phyloP scores from a whole-genome alignment of 2,797 vertebrate species.

The Amazona finschi region DNA sequence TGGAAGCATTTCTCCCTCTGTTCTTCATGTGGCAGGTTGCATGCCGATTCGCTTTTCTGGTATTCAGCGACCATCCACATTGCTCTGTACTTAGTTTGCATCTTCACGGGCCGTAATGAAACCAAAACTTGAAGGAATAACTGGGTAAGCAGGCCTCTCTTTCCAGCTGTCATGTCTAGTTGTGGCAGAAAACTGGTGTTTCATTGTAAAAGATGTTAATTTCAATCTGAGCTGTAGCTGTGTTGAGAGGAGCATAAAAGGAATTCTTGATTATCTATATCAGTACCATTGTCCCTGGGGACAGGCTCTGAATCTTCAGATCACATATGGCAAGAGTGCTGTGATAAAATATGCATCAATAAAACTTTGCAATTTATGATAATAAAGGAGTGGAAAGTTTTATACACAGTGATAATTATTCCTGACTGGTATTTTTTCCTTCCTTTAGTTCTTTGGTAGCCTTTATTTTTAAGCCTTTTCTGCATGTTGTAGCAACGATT shows the following conservation, averaged over 20 bases:
- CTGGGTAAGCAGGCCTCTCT: constrained; percentile 67
- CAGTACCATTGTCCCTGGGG: constrained; percentile 66
- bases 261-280: constrained; percentile 79
- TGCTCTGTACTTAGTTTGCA: constrained; percentile 51
- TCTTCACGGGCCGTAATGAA: constrained; percentile 54
- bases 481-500: not conserved
- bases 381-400: constrained; percentile 71
- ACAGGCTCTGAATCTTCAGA: constrained; percentile 72
- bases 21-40: constrained; percentile 34
- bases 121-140: constrained; percentile 52
- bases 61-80: not conserved
- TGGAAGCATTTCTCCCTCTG: not conserved
- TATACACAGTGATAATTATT: constrained; percentile 61
- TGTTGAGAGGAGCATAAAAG: constrained; percentile 72
- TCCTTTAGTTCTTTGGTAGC: not conserved
- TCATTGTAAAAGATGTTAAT: constrained; percentile 80
- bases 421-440: constrained; percentile 47
- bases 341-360: constrained; percentile 81
- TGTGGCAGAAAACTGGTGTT: constrained; percentile 74
- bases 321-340: constrained; percentile 76
- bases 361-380: constrained; percentile 71
- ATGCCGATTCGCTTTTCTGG: not conserved
- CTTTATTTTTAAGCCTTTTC: constrained; percentile 13
- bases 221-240: constrained; percentile 68
- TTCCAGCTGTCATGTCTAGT: constrained; percentile 71